Evolutionary conservation across 2,797 vertebrate genomes (phyloP).

Genomic region (Sebastes melanostomus): DNA sequence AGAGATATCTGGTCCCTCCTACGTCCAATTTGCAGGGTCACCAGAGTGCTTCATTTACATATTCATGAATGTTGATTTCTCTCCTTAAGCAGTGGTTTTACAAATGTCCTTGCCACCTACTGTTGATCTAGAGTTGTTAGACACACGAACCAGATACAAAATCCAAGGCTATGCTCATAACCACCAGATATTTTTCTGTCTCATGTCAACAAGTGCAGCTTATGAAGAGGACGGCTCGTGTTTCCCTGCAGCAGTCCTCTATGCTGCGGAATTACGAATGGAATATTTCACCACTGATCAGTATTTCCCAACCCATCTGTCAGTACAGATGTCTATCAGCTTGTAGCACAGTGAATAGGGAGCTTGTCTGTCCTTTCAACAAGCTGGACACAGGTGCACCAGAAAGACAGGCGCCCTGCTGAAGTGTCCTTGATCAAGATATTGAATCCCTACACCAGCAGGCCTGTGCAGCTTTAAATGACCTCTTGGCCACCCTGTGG

Average conservation of each 20-base stretch:
- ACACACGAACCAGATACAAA: neutral
- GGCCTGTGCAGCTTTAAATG: neutral
- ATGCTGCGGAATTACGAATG: neutral
- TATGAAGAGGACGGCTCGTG: neutral
- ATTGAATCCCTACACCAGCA: neutral
- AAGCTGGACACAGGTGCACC: constrained; percentile 1
- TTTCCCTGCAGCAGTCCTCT: neutral
- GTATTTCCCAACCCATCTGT: constrained; percentile 46
- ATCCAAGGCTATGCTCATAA: neutral
- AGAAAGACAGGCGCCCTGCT: constrained; percentile 11
- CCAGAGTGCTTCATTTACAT: neutral
- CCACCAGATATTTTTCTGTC: neutral
- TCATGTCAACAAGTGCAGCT: neutral
- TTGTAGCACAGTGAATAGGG: neutral
- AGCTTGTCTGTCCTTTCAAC: constrained; percentile 7
- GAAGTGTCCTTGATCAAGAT: constrained; percentile 20
- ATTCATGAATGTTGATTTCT: constrained; percentile 9
- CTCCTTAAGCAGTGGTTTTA: neutral
- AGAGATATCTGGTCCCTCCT: neutral
- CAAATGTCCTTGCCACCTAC: neutral
- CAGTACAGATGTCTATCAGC: constrained; percentile 39
- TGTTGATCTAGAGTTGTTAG: neutral
- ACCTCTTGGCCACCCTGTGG: neutral
- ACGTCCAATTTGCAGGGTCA: neutral
- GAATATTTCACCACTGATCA: constrained; percentile 23